phyloP scores from a whole-genome alignment of 2,113 vertebrate genomes.

The Fulica atra region DNA sequence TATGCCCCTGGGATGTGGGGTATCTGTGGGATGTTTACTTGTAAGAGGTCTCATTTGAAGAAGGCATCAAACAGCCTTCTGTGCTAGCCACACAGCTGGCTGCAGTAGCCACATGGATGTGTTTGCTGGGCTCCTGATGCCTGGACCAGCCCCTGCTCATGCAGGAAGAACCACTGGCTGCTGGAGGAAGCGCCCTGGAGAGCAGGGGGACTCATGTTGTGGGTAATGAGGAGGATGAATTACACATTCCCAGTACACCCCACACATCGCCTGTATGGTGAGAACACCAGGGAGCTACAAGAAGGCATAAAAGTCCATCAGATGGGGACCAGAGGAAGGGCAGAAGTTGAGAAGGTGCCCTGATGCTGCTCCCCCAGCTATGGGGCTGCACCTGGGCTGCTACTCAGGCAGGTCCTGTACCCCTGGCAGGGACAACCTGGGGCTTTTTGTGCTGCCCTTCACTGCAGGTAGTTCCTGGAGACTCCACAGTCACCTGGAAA shows the following conservation, averaged over 20 bases:
- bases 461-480: not conserved
- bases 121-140: not conserved
- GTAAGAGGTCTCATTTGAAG: not conserved
- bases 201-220: fast-evolving
- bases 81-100: not conserved
- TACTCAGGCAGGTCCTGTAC: not conserved
- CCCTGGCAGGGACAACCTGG: not conserved
- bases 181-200: not conserved
- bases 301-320: not conserved
- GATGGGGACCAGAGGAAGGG: not conserved
- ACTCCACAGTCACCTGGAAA: fast-evolving
- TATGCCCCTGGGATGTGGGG: not conserved
- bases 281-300: not conserved
- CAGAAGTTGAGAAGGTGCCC: not conserved
- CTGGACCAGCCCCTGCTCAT: not conserved
- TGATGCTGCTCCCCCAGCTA: not conserved
- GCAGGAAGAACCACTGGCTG: not conserved
- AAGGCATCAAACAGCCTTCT: not conserved
- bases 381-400: not conserved
- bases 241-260: fast-evolving
- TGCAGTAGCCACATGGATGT: not conserved
- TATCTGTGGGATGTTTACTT: not conserved
- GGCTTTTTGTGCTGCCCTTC: not conserved
- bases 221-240: not conserved
- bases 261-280: too few species aligned